Conservation (phyloP, 2,888 invertebrate species). For the Vesta saturnalis region DNA sequence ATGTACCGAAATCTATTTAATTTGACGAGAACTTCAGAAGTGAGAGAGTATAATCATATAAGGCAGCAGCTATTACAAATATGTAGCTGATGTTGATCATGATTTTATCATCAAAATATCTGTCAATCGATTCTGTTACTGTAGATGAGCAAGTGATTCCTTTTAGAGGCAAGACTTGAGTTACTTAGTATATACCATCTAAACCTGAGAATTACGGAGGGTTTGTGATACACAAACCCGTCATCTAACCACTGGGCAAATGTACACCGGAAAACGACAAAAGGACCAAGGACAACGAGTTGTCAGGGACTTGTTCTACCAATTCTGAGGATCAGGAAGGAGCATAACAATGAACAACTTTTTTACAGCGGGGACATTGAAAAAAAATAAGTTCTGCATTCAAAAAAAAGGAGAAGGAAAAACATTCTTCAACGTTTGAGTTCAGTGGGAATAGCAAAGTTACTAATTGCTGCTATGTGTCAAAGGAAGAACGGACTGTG, state of each 20-base stretch:
- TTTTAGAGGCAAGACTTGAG: too few relatives aligned
- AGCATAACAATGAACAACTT: neutral
- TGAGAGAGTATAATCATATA: too few relatives aligned
- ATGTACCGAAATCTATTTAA: too few relatives aligned
- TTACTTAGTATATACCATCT: too few relatives aligned
- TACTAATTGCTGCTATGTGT: too few relatives aligned
- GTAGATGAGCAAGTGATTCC: too few relatives aligned
- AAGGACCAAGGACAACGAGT: neutral
- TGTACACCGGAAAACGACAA: neutral
- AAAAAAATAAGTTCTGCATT: neutral
- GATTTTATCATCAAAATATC: too few relatives aligned
- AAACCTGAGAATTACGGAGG: neutral
- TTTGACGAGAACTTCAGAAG: too few relatives aligned
- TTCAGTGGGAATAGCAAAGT: neutral
- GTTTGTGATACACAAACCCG: neutral
- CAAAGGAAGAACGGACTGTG: too few relatives aligned
- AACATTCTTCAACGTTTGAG: neutral
- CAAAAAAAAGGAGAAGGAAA: neutral
- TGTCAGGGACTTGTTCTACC: neutral
- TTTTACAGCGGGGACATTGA: neutral
- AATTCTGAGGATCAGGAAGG: neutral
- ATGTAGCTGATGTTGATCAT: too few relatives aligned
- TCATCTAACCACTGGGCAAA: neutral
- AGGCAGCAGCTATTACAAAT: too few relatives aligned
- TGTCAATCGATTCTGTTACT: too few relatives aligned